These are phyloP conservation scores for Nyctereutes procyonoides DNA, from an alignment of 2,113 vertebrate genomes.

Conservation along the genomic window DNA sequence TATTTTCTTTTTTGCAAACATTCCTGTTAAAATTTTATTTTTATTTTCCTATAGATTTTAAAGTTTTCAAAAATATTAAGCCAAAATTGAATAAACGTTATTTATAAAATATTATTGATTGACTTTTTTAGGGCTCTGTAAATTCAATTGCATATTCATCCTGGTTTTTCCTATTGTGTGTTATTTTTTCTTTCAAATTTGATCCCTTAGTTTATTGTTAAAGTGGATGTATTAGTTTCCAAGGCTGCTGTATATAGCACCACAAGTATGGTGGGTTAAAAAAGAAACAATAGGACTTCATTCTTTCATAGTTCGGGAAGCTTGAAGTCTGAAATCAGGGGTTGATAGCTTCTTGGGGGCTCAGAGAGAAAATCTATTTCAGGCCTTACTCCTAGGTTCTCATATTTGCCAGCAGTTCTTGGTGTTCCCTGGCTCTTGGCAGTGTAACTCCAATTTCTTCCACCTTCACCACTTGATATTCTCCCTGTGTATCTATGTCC, in stretches of 20 bases:
- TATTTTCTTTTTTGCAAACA: conserved; percentile 40
- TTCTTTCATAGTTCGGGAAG: neutral
- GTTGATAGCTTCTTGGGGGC: neutral
- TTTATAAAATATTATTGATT: neutral
- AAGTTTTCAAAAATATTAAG: conserved; percentile 35
- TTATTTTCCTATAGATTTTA: neutral
- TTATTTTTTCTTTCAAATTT: neutral
- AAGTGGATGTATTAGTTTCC: neutral
- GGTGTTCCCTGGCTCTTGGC: neutral
- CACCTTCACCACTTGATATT: neutral
- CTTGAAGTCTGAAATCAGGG: neutral
- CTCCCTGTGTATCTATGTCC: neutral
- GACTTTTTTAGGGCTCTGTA: neutral
- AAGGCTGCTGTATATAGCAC: neutral
- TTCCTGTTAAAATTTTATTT: conserved; percentile 30
- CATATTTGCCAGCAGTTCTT: neutral
- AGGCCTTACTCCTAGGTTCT: neutral
- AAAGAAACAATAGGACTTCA: neutral
- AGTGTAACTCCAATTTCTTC: neutral
- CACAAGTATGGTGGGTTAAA: neutral
- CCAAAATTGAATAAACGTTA: neutral
- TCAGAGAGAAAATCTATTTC: neutral
- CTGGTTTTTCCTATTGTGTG: neutral
- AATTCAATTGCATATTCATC: conserved; percentile 59
- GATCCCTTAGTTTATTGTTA: neutral